Evolutionary conservation across 2,888 invertebrate species (phyloP).

Genomic region (Leptarthrus brevirostris): DNA sequence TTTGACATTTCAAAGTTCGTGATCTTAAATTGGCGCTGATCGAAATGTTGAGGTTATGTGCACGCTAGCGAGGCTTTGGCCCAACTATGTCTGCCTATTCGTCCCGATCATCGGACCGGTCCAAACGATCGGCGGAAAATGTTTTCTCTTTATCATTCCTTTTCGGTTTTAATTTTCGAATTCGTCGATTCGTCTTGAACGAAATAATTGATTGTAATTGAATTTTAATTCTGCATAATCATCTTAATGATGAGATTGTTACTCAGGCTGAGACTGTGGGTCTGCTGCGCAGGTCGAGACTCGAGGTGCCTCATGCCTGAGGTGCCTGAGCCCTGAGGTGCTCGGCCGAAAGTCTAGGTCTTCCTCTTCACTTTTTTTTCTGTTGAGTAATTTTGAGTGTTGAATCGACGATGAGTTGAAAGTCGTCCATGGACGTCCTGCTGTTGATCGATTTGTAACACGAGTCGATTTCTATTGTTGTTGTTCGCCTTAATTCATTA

Average conservation of each 20-base stretch:
- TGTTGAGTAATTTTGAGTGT: slow-evolving; percentile 30
- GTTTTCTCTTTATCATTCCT: not conserved
- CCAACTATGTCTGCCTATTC: not conserved
- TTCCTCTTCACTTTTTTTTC: slow-evolving; percentile 6
- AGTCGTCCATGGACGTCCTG: slow-evolving; percentile 48
- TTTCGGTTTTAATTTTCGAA: slow-evolving; percentile 12
- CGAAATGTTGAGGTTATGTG: slow-evolving; percentile 33
- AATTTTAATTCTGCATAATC: slow-evolving; percentile 52
- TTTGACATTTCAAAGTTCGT: slow-evolving; percentile 48
- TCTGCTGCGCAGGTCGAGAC: not conserved
- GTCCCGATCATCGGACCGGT: not conserved
- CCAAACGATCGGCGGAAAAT: not conserved
- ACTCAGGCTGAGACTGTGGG: not conserved
- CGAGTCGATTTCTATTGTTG: slow-evolving; percentile 42
- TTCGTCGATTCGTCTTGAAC: slow-evolving; percentile 37
- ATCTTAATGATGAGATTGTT: slow-evolving; percentile 49
- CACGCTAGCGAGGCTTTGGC: slow-evolving; percentile 25
- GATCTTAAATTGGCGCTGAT: slow-evolving; percentile 47
- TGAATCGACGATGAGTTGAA: slow-evolving; percentile 49
- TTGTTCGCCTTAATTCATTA: slow-evolving; percentile 33
- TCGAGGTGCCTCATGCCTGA: slow-evolving; percentile 1
- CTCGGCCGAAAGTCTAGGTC: not conserved
- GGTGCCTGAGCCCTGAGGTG: slow-evolving; percentile 15
- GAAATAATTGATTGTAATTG: slow-evolving; percentile 52
- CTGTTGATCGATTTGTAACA: slow-evolving; percentile 53